A percentile compares a stretch with the other conserved stretches of the same genome.
Evolutionary conservation across 2,888 invertebrate species (phyloP).

Genomic region (Eupelmus urozonus): DNA sequence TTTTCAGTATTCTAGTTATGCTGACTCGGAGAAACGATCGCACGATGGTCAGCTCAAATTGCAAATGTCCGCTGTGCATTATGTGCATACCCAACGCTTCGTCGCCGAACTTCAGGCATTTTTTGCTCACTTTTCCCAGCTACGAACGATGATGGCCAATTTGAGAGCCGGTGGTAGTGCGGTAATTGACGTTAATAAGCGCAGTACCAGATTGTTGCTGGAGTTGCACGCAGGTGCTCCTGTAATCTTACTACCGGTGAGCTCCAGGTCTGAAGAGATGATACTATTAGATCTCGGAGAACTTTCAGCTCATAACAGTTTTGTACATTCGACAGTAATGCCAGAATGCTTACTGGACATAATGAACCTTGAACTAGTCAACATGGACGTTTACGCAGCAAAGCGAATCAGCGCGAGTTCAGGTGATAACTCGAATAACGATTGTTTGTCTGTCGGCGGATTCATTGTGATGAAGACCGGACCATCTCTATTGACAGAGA

Average conservation of each 20-base stretch:
- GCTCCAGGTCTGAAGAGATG: constrained; percentile 86
- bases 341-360: constrained; percentile 85
- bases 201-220: constrained; percentile 80
- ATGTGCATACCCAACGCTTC: constrained; percentile 96
- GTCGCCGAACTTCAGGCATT: constrained; percentile 93
- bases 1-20: constrained; percentile 84
- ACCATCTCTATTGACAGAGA: constrained; percentile 87
- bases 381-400: constrained; percentile 88
- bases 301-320: constrained; percentile 87
- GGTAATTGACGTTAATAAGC: constrained; percentile 73
- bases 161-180: constrained; percentile 83
- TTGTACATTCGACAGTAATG: constrained; percentile 82
- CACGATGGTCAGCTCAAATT: constrained; percentile 85
- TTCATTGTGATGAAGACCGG: constrained; percentile 80
- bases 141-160: constrained; percentile 87
- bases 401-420: constrained; percentile 72
- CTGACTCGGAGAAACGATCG: constrained; percentile 67
- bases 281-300: constrained; percentile 90
- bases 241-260: constrained; percentile 91
- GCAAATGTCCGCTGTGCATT: constrained; percentile 93
- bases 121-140: constrained; percentile 89
- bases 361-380: constrained; percentile 84
- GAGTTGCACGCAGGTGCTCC: constrained; percentile 87
- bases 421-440: constrained; percentile 61
- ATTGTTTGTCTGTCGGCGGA: constrained; percentile 77